phyloP scores from a whole-genome alignment of 2,888 invertebrate genomes.

The Cordylochernes scorpioides region DNA sequence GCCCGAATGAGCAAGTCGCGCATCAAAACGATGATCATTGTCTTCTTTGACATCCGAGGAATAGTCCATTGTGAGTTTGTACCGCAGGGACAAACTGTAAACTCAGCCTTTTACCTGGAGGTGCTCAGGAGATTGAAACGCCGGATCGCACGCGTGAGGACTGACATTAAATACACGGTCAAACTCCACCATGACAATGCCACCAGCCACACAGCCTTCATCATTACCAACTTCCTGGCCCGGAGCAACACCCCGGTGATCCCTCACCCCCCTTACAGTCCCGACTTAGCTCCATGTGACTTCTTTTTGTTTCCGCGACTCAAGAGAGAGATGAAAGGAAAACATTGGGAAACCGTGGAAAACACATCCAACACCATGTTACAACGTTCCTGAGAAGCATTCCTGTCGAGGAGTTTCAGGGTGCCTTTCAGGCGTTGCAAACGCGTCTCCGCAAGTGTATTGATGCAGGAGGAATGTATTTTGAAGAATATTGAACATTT shows the following conservation, averaged over 20 bases:
- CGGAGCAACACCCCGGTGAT: too few species aligned
- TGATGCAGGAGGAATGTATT: too few species aligned
- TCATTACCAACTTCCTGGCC: too few species aligned
- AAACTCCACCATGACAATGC: background rate
- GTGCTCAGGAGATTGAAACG: constrained; percentile 4
- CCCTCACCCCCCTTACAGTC: too few species aligned
- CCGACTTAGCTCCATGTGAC: constrained; percentile 1
- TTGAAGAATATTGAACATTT: too few species aligned
- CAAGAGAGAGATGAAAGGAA: background rate
- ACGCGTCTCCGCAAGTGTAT: background rate
- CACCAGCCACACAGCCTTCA: too few species aligned
- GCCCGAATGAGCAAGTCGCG: constrained; percentile 3
- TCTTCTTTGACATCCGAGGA: constrained; percentile 8
- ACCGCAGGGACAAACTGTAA: constrained; percentile 5
- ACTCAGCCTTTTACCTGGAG: constrained; percentile 4
- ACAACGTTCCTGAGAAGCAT: background rate
- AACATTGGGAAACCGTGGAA: too few species aligned
- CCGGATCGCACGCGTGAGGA: constrained; percentile 2
- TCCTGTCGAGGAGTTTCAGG: constrained; percentile 2
- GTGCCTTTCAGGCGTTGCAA: background rate
- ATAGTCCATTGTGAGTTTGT: constrained; percentile 7
- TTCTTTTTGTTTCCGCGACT: background rate
- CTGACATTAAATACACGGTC: constrained; percentile 1
- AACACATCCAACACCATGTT: background rate
- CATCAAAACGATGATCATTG: constrained; percentile 9